phyloP scores from a whole-genome alignment of 2,113 vertebrate species.

The Mastomys natalensis region DNA sequence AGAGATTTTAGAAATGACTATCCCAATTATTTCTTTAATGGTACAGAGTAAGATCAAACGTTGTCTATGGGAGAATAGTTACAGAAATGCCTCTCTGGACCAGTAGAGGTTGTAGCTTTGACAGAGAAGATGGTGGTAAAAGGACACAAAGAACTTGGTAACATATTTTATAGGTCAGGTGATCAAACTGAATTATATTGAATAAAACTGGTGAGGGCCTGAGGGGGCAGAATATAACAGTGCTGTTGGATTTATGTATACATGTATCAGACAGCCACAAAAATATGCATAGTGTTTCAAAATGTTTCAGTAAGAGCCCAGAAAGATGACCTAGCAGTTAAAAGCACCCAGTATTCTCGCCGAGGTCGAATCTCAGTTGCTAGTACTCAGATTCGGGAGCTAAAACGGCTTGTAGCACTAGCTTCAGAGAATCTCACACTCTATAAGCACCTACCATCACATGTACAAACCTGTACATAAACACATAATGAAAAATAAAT shows the following conservation, averaged over 20 bases:
- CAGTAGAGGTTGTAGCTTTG: background rate
- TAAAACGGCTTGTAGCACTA: too few relatives aligned
- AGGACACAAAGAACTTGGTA: rapidly evolving
- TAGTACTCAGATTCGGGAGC: background rate
- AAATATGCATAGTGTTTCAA: background rate
- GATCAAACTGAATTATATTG: background rate
- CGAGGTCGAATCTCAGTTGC: background rate
- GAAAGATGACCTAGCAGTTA: background rate
- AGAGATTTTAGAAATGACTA: background rate
- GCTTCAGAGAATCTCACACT: too few relatives aligned
- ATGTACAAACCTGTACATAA: background rate
- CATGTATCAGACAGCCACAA: background rate
- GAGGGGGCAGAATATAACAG: rapidly evolving
- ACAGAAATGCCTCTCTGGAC: background rate
- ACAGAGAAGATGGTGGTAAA: background rate
- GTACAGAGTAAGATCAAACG: rapidly evolving
- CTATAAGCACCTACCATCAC: too few relatives aligned
- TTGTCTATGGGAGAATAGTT: background rate
- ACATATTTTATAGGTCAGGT: too few relatives aligned
- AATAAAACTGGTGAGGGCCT: background rate
- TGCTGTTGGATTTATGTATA: background rate
- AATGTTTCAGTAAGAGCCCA: too few relatives aligned
- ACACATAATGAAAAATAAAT: background rate
- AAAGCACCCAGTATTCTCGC: too few relatives aligned
- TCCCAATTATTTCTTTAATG: background rate